Base-by-base conservation (phyloP, 2,797 vertebrate species). In the Aphelocoma californica region DNA sequence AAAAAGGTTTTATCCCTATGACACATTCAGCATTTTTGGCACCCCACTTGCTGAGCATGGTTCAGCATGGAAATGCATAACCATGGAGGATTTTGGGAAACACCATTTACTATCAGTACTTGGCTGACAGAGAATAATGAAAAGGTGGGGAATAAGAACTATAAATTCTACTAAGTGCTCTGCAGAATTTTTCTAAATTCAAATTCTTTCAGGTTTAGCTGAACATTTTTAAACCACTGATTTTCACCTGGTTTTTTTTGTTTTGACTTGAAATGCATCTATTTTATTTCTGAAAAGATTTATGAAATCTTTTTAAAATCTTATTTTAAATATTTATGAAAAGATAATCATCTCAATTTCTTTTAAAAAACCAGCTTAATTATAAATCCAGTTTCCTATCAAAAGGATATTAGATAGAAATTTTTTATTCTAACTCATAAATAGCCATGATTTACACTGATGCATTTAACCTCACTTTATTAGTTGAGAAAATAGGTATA, bases 401-500 rank as follows among this genome's bases (percentile, higher is more conserved):
- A 51, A 56, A 88, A 80, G 2, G 3, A 44, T 28, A 61, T 72
- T 73, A 79, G 16, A 50, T 10, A 56, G 15, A 79, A 31, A 2
- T 29, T 69, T 70, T 86, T 84, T 11, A 51, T 2, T 78, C 48
- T 85, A 80, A 57, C 13, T 6, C 61, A 81, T 74, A 81, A 88
- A 89, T 72, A 88, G 4, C 8, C 28, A 32, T 79, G 78, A 69
- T 74, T 79, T 88, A 64, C 73, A 53, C 5, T 53, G n/a, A 67
- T 74, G 28, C 44, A 75, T 80, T 83, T 92, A 86, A 86, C 72
- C 20, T 79, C 57, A 81, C 10, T 65, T 57, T 93, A 91, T 86
- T 83, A 74, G 26, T 62, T 51, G 66, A 62, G 56, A 91, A 94
- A 95, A 95, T 88, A 91, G 12, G 32, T 69, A 25, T 84, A 58